Evolutionary conservation across 2,797 vertebrate species (phyloP), one percentile per base, ranked within the genome.

Genomic region (Oryzias dopingdopingensis): DNA sequence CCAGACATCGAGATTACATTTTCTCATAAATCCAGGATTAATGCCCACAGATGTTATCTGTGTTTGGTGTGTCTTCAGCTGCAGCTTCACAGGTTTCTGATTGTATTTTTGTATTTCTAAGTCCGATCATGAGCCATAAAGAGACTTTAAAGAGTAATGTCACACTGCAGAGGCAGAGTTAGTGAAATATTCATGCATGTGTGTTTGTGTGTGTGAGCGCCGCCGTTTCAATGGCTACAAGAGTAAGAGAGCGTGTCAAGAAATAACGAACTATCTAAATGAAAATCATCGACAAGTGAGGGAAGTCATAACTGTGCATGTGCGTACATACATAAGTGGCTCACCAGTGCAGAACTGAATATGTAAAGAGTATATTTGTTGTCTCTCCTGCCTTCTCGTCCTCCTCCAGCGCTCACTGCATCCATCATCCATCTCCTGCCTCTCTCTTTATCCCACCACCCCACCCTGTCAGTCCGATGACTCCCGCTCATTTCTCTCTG

Each of bases 231-330:
- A 61, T 57, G 58, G 58, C 60, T 49, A 4, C 52, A 52, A 29
- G 65, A 76, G 69, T 72, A 57, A 76, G 70, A 73, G 74, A 80
- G 62, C 23, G 43, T 81, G 66, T 82, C 74, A 52, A 41, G 70
- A 70, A 74, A 78, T 63, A 77, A 80, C 65, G 75, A 75, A 70
- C 72, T 54, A 78, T 81, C 73, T 67, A 80, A 80, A 81, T 83
- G 71, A 85, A 81, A 84, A 77, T 79, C 77, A 77, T 62, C 2
- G 57, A 76, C 62, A 63, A 70, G 80, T 71, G 67, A 79, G 70
- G 58, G 69, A 56, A 77, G 74, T 77, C 62, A 60, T 70, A 72
- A 80, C 56, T 4, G 62, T 61, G 69, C 5, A 54, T 70, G 69
- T 6, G 17, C 20, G 49, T 53, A 61, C 54, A 66, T 45, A 24